Percentiles rank a stretch among this genome's conserved stretches.
These are phyloP conservation scores for Steinernema khuongi DNA, from an alignment of 1,140 invertebrate genomes.

Conservation along the genomic window DNA sequence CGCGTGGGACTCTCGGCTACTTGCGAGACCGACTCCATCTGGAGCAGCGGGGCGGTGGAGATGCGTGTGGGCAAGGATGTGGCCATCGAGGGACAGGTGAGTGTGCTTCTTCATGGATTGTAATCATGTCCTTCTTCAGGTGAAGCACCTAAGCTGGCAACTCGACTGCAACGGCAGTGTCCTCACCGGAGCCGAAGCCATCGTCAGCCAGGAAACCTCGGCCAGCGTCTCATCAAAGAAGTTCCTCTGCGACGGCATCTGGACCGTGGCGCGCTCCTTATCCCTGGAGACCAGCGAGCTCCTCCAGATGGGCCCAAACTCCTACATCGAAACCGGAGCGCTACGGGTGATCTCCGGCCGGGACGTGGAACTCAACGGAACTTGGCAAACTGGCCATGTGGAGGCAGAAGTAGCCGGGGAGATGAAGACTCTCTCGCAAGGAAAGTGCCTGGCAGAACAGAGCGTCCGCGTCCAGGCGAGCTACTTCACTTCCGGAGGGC, in stretches of 20 bases:
- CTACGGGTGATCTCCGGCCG: background rate
- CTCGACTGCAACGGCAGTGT: background rate
- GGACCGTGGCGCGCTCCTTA: background rate
- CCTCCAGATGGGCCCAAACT: background rate
- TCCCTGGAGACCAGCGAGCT: background rate
- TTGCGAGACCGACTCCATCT: background rate
- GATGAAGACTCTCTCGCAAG: background rate
- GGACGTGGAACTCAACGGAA: background rate
- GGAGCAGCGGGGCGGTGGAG: background rate
- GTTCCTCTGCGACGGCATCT: conserved; percentile 1
- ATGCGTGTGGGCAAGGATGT: background rate
- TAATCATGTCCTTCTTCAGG: no score
- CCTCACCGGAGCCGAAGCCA: background rate
- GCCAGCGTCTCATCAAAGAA: background rate
- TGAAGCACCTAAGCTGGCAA: background rate
- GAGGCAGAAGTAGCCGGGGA: background rate
- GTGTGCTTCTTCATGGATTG: no score
- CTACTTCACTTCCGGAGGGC: background rate
- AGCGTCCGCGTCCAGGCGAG: background rate
- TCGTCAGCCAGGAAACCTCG: background rate
- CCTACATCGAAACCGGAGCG: background rate
- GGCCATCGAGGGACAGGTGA: background rate
- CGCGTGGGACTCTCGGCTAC: background rate
- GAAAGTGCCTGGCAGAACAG: background rate
- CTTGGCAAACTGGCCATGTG: background rate